phyloP scores from a whole-genome alignment of 2,888 invertebrate species.

The Esperia sulphurella region DNA sequence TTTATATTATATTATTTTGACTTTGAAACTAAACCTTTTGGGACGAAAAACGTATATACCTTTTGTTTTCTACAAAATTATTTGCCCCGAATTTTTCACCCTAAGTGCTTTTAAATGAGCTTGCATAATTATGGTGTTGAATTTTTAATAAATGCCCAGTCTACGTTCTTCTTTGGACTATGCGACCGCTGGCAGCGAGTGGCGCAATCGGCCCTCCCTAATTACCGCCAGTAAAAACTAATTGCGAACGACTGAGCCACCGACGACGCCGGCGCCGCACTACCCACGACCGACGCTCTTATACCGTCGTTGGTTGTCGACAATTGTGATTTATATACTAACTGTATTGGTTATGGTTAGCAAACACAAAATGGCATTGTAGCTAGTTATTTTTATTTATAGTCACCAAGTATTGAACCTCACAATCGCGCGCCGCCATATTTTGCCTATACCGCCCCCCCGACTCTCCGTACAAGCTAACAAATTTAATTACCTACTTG shows the following conservation, averaged over 20 bases:
- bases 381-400: no score
- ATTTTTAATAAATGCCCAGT: background rate
- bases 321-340: conserved; percentile 28
- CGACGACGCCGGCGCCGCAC: conserved; percentile 14
- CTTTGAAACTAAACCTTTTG: no score
- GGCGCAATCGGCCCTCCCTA: conserved; percentile 64
- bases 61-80: background rate
- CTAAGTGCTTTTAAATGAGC: background rate
- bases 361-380: no score
- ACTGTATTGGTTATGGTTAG: conserved; percentile 3
- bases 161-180: conserved; percentile 18
- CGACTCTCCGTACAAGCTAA: no score
- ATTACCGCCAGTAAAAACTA: conserved; percentile 72
- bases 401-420: no score
- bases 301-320: conserved; percentile 19
- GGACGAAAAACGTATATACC: no score
- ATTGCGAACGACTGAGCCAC: conserved; percentile 52
- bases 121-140: background rate
- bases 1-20: no score
- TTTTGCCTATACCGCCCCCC: no score
- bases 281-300: conserved; percentile 4
- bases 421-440: no score
- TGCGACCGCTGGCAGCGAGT: conserved; percentile 35
- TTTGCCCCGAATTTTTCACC: background rate
- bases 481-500: no score